Evolutionary conservation across 92 coral and sea anemone species (phyloP).

Genomic region (Phenganax marumi): DNA sequence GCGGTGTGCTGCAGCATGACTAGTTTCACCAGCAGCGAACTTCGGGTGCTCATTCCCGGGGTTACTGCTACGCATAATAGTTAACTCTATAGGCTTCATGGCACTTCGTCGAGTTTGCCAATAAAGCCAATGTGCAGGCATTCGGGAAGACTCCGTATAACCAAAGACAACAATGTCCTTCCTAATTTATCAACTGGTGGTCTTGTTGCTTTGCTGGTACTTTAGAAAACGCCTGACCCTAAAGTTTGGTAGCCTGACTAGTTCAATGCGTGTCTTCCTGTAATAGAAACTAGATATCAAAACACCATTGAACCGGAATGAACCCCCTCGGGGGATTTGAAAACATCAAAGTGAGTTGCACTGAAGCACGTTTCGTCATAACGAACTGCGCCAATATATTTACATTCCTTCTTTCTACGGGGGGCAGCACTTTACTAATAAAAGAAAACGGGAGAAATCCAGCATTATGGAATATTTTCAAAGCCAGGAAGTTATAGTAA

Average conservation of each 20-base stretch:
- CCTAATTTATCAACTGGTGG: constrained; percentile 1
- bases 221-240: background rate
- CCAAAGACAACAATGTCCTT: background rate
- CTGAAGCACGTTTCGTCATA: constrained; percentile 5
- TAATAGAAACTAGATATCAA: background rate
- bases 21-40: background rate
- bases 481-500: background rate
- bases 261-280: background rate
- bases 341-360: constrained; percentile 3
- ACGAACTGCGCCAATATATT: background rate
- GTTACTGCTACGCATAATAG: constrained; percentile 27
- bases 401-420: background rate
- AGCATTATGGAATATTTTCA: background rate
- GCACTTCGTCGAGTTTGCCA: background rate
- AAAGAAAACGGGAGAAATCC: too few relatives aligned
- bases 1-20: constrained; percentile 1
- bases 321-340: background rate
- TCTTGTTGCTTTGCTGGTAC: background rate
- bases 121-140: constrained; percentile 36
- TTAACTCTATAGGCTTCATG: constrained; percentile 27
- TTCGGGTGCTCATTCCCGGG: constrained; percentile 41
- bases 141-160: background rate
- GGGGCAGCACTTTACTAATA: background rate
- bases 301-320: background rate
- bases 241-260: background rate